phyloP scores from a whole-genome alignment of 2,113 vertebrate genomes.

The Myotis davidii region DNA sequence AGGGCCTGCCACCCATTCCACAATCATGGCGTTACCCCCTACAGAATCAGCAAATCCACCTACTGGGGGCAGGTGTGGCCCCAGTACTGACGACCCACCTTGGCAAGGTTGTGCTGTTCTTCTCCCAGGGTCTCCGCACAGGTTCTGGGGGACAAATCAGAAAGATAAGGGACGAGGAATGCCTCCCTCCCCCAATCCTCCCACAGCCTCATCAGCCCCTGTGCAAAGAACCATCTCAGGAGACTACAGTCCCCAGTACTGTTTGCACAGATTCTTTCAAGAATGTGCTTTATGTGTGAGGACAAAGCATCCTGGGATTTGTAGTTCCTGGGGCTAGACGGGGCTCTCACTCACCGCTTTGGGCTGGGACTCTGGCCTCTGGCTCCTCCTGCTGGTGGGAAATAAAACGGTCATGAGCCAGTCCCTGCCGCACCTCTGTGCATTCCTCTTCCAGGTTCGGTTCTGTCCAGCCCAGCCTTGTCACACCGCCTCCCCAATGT shows the following conservation, averaged over 20 bases:
- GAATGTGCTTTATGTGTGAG: not conserved
- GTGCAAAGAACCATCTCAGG: not conserved
- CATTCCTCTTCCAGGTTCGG: not conserved
- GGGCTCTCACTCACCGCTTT: slow-evolving; percentile 70
- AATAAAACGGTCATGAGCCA: slow-evolving; percentile 42
- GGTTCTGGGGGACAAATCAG: slow-evolving; percentile 82
- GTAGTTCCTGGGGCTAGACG: not conserved
- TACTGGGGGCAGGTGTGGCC: not conserved
- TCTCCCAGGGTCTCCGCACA: slow-evolving; percentile 92
- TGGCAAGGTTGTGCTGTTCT: slow-evolving; percentile 87
- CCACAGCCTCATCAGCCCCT: not conserved
- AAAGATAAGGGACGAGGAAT: not conserved
- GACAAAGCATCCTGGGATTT: slow-evolving; percentile 20
- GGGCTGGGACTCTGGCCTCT: slow-evolving; percentile 84
- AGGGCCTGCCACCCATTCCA: not conserved
- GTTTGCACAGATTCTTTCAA: not conserved
- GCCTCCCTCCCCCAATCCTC: not conserved
- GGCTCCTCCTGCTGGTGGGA: slow-evolving; percentile 88
- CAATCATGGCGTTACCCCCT: not conserved
- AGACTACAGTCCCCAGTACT: not conserved
- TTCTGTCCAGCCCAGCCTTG: not conserved
- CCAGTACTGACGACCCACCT: slow-evolving; percentile 82
- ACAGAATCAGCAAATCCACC: not conserved
- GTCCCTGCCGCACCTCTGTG: not conserved
- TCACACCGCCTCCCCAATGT: not conserved